phyloP scores from a whole-genome alignment of 2,113 vertebrate species.

The Petroica traversi region DNA sequence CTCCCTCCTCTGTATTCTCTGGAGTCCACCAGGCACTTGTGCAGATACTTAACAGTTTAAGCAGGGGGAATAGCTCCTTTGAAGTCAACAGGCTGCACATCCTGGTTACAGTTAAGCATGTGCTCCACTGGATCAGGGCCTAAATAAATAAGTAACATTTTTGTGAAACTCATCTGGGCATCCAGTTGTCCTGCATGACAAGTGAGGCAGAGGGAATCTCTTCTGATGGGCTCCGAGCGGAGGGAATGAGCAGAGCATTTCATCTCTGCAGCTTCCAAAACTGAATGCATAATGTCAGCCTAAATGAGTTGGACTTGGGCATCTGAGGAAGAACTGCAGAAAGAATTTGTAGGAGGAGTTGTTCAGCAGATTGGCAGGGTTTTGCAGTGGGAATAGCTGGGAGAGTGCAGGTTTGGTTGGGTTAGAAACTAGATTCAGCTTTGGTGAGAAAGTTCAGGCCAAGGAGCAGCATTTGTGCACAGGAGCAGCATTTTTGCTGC shows the following conservation, averaged over 20 bases:
- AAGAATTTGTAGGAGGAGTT: neutral
- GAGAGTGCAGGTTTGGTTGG: neutral
- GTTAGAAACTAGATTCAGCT: neutral
- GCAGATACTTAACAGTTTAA: conserved; percentile 44
- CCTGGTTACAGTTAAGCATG: conserved; percentile 56
- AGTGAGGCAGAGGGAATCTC: conserved; percentile 24
- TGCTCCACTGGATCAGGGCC: conserved; percentile 35
- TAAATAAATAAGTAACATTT: conserved; percentile 52
- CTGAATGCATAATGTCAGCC: neutral
- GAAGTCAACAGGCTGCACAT: conserved; percentile 54
- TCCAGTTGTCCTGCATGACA: conserved; percentile 44
- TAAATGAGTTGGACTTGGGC: neutral
- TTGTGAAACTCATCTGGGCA: conserved; percentile 48
- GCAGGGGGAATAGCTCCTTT: conserved; percentile 37
- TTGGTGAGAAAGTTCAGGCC: neutral
- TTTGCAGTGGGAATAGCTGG: neutral
- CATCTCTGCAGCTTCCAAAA: neutral
- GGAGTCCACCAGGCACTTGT: conserved; percentile 26
- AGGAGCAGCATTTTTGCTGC: neutral
- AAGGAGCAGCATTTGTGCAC: neutral
- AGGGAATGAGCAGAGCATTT: neutral
- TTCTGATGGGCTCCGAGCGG: conserved; percentile 11
- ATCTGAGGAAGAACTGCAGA: neutral
- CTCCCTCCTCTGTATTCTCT: neutral
- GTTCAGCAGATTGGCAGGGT: neutral